Evolutionary conservation across 2,888 invertebrate species (phyloP), one percentile per base, ranked within the genome.

Genomic region (Apeira syringaria): DNA sequence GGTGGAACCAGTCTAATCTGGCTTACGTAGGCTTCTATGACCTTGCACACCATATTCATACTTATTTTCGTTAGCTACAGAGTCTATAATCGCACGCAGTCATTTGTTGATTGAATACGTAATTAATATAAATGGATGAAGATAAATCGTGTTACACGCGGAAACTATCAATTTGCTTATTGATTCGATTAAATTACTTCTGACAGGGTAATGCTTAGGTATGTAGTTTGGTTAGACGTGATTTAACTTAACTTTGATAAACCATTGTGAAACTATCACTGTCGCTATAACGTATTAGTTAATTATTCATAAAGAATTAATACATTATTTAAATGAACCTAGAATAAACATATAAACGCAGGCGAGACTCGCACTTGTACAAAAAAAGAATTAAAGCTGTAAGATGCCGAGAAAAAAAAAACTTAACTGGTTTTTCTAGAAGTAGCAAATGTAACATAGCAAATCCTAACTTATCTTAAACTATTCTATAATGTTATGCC

Each of bases 1-100:
- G 64, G 59, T 53, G 51, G 54, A 54, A 61, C 41, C 62, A 61
- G 50, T 61, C 63, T 74, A 68, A 76, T 71, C 69, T 64, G 51
- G 58, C 61, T 65, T 59, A 64, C 63, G 55, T 51, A 35, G 54
- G 35, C 42, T 49, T 48, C 37, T 47, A 50, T 49, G 41, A 40
- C 8, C 12, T 9, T 20, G n/a, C 51, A 59, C 41, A 30, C 53
- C 20, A 62, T 51, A 59, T 31, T 41, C 32, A 20, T 18, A 31
- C 45, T 36, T 69, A 62, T 52, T 17, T 3, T 22, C 2, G 2
- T n/a, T 0, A 1, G 0, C 1, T 0, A 34, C 45, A 67, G 22
- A 49, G 56, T 35, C 30, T 36, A 25, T 46, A 58, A 56, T 60
- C 3, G 42, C 5, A 10, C 32, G 30, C 10, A 8, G 39, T 60